phyloP scores from a whole-genome alignment of 2,113 vertebrate genomes.

The Odocoileus hemionus region DNA sequence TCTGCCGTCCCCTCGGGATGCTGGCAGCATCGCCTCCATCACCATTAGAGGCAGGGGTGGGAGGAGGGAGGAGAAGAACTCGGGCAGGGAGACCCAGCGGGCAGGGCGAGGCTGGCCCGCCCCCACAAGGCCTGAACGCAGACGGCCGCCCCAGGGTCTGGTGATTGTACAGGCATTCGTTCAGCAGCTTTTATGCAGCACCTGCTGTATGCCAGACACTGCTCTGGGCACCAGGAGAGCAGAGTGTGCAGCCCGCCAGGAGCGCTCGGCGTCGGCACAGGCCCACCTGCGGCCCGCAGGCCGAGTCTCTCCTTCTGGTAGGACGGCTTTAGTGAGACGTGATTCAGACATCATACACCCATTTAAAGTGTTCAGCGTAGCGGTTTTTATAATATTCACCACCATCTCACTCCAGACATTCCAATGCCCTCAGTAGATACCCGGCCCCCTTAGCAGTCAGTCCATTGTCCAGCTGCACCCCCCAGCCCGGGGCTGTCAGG shows the following conservation, averaged over 20 bases:
- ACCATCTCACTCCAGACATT: not conserved
- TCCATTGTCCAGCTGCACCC: not conserved
- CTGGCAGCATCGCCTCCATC: not conserved
- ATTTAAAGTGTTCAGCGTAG: not conserved
- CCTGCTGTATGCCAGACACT: not conserved
- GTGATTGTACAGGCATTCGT: fast-evolving
- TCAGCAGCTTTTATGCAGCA: not conserved
- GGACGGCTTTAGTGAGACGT: not conserved
- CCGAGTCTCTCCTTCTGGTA: not conserved
- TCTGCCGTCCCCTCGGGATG: not conserved
- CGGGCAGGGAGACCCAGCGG: not conserved
- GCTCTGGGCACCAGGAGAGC: not conserved
- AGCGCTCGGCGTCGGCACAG: fast-evolving
- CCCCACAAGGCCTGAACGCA: not conserved
- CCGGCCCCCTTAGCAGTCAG: not conserved
- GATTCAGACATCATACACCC: not conserved
- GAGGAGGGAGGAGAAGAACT: not conserved
- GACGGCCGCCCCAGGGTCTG: too few relatives aligned
- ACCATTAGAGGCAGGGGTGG: not conserved
- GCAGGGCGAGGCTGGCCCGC: not conserved
- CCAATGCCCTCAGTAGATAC: not conserved
- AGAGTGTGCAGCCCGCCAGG: not conserved
- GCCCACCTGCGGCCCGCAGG: not conserved
- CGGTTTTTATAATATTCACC: not conserved
- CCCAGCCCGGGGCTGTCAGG: not conserved